Base-by-base conservation (phyloP, 2,113 vertebrate species). In the rat (Rattus norvegicus) region DNA sequence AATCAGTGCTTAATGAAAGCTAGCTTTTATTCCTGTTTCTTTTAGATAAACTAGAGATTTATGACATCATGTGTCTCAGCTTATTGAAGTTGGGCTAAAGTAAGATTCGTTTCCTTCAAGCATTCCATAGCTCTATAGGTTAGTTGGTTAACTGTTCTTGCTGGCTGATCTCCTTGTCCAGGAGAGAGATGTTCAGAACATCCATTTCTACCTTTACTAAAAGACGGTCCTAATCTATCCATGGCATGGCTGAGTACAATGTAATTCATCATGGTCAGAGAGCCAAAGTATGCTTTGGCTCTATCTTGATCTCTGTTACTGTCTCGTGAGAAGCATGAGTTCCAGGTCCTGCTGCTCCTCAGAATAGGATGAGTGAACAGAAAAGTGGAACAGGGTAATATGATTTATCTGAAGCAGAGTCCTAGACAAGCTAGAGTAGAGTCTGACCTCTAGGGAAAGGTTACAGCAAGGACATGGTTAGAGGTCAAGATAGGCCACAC, bases 1-100 rank as follows among this genome's bases (percentile, higher is more conserved):
- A 92, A 47, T 90, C 59, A 47, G 26, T 90, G 36, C 59, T 92
- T 59, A 67, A 17, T 47, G 94, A 91, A 91, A 49, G 22, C 33
- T 59, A 54, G 10, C 70, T 81, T 61, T 36, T 86, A 43, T 30
- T 11, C 12, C 13, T 65, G 39, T 54, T 92, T 79, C 49, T 93
- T 19, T 47, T 39, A 59, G 75, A 54, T 54, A 81, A 92, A 70
- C 36, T 84, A 63, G 26, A 79, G 56, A 63, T 61, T 75, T n/a
- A 70, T 76, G 30, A 91, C 22, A 12, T 59, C 63, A 26, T 24
- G 30, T 49, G 77, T 77, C 73, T 91, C 39, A 26, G 36, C 36
- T 95, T 70, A 63, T 90, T 88, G 54, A 88, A 86, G 13, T 63
- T 91, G 26, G 61, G 22, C 26, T 89, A 80, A 92, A 63, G 75